Percentiles rank a stretch among this genome's conserved stretches.
Evolutionary conservation across 2,888 invertebrate genomes (phyloP).

Genomic region (Cosmia trapezina): DNA sequence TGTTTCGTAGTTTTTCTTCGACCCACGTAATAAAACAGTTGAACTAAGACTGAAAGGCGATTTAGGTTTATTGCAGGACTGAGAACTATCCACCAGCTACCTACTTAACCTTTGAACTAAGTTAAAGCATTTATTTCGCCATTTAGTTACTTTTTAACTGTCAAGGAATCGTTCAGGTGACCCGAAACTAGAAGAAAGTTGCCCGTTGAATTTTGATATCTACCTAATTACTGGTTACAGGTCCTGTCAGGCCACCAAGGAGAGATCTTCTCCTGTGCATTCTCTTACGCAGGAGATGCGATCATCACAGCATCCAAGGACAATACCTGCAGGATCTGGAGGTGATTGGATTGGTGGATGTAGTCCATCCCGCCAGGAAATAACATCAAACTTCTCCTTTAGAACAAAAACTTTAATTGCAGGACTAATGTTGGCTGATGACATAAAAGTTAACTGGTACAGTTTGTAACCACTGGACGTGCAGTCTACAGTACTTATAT

Average conservation of each 20-base stretch:
- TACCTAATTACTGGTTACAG: slow-evolving; percentile 75
- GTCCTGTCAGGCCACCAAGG: slow-evolving; percentile 94
- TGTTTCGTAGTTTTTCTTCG: not conserved
- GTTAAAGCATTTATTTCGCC: not conserved
- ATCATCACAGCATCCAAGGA: slow-evolving; percentile 96
- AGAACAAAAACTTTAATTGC: slow-evolving; percentile 27
- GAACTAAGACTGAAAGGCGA: not conserved
- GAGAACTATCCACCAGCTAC: not conserved
- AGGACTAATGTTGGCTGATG: not conserved
- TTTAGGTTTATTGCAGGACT: not conserved
- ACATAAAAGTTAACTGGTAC: not conserved
- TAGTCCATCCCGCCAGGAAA: slow-evolving; percentile 59
- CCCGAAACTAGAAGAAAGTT: not conserved
- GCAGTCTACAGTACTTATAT: not conserved
- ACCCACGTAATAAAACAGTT: not conserved
- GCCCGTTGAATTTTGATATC: not conserved
- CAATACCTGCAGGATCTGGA: slow-evolving; percentile 95
- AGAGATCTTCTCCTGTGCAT: slow-evolving; percentile 95
- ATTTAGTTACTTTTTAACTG: not conserved
- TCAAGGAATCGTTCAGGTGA: not conserved
- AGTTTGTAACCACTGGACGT: not conserved
- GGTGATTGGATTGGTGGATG: slow-evolving; percentile 93
- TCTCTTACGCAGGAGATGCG: slow-evolving; percentile 94
- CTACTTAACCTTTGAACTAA: not conserved
- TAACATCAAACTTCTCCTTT: slow-evolving; percentile 1